Percentiles rank a stretch among this genome's conserved stretches.
phyloP scores from a whole-genome alignment of 92 coral and sea anemone genomes.

The Epizoanthus illoricatus region DNA sequence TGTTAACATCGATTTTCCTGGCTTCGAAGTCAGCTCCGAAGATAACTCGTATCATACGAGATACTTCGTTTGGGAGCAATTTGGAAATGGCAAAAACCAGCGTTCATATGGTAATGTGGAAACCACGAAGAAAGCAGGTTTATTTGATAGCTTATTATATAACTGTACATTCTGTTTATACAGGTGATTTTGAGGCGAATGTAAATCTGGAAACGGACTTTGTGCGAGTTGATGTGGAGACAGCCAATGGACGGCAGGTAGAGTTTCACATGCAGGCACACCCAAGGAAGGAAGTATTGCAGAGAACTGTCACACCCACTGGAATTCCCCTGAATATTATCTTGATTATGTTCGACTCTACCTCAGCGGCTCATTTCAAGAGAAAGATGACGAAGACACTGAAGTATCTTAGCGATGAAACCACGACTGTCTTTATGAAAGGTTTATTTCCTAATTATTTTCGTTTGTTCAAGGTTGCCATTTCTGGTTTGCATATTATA shows the following conservation, averaged over 20 bases:
- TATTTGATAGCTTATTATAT: no score
- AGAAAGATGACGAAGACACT: constrained; percentile 65
- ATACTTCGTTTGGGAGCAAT: no score
- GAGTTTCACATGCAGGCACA: constrained; percentile 60
- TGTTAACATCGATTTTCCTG: no score
- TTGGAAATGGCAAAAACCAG: no score
- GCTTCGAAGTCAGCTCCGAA: no score
- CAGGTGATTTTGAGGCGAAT: constrained; percentile 11
- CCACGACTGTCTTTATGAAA: constrained; percentile 53
- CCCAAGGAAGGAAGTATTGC: constrained; percentile 63
- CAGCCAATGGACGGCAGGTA: neutral
- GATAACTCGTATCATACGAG: no score
- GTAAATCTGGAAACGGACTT: constrained; percentile 52
- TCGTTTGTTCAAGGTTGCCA: no score
- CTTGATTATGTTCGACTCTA: constrained; percentile 74
- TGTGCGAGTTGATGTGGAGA: constrained; percentile 57
- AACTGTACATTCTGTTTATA: neutral
- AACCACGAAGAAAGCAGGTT: no score
- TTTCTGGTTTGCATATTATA: no score
- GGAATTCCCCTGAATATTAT: constrained; percentile 63
- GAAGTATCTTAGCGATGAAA: constrained; percentile 42
- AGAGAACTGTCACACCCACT: constrained; percentile 40
- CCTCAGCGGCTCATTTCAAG: constrained; percentile 68
- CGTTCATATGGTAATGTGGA: no score
- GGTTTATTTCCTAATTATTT: constrained; percentile 21